Base-by-base conservation (phyloP, 1,140 invertebrate species). In the Zophobas atratus region DNA sequence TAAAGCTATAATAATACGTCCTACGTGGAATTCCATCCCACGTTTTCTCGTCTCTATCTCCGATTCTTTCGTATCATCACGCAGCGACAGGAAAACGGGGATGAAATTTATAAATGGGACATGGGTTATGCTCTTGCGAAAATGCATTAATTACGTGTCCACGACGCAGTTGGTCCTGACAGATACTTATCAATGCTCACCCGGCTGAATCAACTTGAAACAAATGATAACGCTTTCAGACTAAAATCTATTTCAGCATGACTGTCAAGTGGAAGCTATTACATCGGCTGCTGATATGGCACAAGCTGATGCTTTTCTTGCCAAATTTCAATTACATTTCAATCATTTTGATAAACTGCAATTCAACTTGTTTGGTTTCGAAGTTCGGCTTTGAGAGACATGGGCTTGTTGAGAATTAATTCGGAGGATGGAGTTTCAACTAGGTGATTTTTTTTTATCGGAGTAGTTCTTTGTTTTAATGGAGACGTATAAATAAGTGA, bases 141-240 rank as follows among this genome's bases (percentile, higher is more conserved):
- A 46, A 72, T 77, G 63, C 75, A 79, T 77, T 77, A 79, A 76
- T 79, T 79, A 77, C 49, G n/a, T 71, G 78, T 76, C 67, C 71
- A 35, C n/a, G 38, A 60, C 70, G 53, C 76, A 79, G 55, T 76
- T 78, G 71, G 60, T 70, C 33, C 41, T 73, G 78, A 80, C 78
- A 77, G 74, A 51, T 77, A 73, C 71, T 73, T 73, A 73, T 73
- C 71, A 73, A 43, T 73, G 71, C 49, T 56, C 71, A 73, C 53
- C 53, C 70, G 70, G 73, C 70, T 72, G 53, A 72, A 77, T 73
- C 56, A 71, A 57, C 63, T 32, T 39, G 60, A 53, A 77, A 77
- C 55, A 77, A 77, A 77, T 77, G 76, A 77, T 73, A 56, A 73
- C 39, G 55, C 71, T 73, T 56, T 41, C 49, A 73, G 35, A 6